A percentile compares a stretch with the other conserved stretches of the same genome.
Evolutionary conservation across 92 coral and sea anemone genomes (phyloP).

Genomic region (Siderastrea radians): DNA sequence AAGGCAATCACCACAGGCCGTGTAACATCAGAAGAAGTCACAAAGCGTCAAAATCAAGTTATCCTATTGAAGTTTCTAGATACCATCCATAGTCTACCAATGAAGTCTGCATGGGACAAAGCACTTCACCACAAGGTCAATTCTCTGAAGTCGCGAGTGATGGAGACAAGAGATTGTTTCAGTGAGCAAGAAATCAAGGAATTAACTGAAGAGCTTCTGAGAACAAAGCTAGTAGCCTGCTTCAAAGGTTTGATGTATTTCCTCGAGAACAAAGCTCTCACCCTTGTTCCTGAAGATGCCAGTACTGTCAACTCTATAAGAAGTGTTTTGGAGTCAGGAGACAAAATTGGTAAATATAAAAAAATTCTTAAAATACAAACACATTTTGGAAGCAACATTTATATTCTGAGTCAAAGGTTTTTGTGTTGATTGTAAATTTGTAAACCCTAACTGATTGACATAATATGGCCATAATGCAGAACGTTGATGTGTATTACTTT

Average conservation of each 20-base stretch:
- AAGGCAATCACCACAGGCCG: conserved; percentile 17
- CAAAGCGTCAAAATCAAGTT: conserved; percentile 78
- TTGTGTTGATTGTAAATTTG: too few species aligned
- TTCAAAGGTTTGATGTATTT: conserved; percentile 29
- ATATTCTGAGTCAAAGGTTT: background rate
- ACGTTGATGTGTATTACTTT: too few species aligned
- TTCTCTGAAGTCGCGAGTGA: conserved; percentile 1
- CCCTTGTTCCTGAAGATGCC: conserved; percentile 14
- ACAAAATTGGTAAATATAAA: conserved; percentile 67
- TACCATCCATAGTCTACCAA: conserved; percentile 1
- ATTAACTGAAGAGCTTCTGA: background rate
- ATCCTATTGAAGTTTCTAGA: conserved; percentile 58
- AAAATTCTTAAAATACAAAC: background rate
- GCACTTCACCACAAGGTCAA: background rate
- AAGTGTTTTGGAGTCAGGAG: conserved; percentile 67
- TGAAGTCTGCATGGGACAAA: background rate
- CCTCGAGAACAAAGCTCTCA: conserved; percentile 5
- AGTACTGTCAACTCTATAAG: conserved; percentile 18
- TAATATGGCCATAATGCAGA: too few species aligned
- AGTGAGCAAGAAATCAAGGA: conserved; percentile 31
- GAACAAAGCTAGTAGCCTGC: conserved; percentile 25
- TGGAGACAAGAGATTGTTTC: background rate
- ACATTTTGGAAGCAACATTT: background rate
- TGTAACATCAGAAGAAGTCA: conserved; percentile 73
- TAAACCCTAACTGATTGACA: too few species aligned